Percentiles rank a stretch among this genome's conserved stretches.
phyloP scores from a whole-genome alignment of 2,113 vertebrate genomes.

The Nothoprocta perdicaria region DNA sequence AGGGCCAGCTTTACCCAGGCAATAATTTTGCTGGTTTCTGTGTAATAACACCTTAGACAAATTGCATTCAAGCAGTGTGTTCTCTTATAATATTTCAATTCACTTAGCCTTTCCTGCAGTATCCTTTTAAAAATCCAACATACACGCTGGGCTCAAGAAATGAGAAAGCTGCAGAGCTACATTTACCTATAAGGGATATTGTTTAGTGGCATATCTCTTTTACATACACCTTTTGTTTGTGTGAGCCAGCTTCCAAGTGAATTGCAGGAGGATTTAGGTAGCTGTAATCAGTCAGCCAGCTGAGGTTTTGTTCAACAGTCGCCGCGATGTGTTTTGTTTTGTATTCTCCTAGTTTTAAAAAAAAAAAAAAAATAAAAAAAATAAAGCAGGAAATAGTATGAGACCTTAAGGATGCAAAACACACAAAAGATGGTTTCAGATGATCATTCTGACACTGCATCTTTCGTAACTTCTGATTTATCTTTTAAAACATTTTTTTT shows the following conservation, averaged over 20 bases:
- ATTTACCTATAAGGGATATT: background rate
- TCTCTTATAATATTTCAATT: background rate
- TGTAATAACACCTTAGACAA: background rate
- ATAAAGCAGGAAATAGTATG: constrained; percentile 31
- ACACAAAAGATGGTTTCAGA: constrained; percentile 49
- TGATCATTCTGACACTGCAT: constrained; percentile 72
- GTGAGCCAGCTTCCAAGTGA: constrained; percentile 9
- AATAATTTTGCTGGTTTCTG: background rate
- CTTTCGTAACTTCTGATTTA: constrained; percentile 79
- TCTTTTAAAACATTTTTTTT: constrained; percentile 81
- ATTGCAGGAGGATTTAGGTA: background rate
- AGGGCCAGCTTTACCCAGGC: background rate
- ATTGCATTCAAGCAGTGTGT: background rate
- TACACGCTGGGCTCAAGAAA: background rate
- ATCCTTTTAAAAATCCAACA: background rate
- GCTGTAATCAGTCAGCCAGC: background rate
- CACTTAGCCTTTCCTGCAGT: background rate
- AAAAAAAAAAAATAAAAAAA: too few relatives aligned
- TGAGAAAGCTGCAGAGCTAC: background rate
- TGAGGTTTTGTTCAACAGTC: constrained; percentile 12
- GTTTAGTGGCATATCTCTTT: background rate
- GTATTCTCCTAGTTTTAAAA: background rate
- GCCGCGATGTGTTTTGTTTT: background rate
- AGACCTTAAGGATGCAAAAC: constrained; percentile 55
- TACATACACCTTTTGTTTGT: background rate